Percentiles rank a stretch among this genome's conserved stretches.
Evolutionary conservation across 2,113 vertebrate species (phyloP).

Genomic region (Burhinus bistriatus): DNA sequence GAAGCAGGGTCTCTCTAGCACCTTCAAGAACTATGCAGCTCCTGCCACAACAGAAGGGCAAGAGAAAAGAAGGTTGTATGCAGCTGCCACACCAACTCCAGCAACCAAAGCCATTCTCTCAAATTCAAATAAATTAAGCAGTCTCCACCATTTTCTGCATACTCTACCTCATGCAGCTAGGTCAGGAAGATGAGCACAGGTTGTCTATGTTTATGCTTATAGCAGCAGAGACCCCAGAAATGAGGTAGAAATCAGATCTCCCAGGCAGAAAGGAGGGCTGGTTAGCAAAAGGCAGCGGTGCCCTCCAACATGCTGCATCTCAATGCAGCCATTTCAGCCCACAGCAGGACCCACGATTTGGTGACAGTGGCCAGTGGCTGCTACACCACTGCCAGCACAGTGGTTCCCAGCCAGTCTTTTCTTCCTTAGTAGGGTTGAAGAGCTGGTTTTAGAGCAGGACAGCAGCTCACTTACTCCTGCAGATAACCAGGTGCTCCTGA

Average conservation of each 20-base stretch:
- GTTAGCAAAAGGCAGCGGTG: not conserved
- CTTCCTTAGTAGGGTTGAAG: not conserved
- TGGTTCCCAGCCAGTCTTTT: not conserved
- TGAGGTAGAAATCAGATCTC: not conserved
- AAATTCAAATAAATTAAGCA: not conserved
- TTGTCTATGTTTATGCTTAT: not conserved
- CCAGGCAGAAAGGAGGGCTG: not conserved
- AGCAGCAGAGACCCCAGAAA: not conserved
- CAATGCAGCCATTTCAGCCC: not conserved
- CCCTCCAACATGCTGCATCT: not conserved
- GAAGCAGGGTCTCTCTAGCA: not conserved
- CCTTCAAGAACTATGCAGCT: not conserved
- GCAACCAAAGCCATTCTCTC: not conserved
- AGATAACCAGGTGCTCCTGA: not conserved
- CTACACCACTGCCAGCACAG: not conserved
- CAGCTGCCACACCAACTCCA: not conserved
- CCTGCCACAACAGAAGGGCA: not conserved
- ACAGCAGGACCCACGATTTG: accelerated
- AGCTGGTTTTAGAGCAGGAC: not conserved
- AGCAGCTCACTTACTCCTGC: not conserved
- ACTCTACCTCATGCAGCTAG: not conserved
- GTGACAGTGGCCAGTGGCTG: not conserved
- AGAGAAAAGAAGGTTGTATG: not conserved
- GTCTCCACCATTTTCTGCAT: not conserved
- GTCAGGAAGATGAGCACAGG: not conserved